A percentile compares a stretch with the other conserved stretches of the same genome.
These are phyloP conservation scores for Hydrotaea cyrtoneurina DNA, from an alignment of 2,888 invertebrate species.

Conservation along the genomic window DNA sequence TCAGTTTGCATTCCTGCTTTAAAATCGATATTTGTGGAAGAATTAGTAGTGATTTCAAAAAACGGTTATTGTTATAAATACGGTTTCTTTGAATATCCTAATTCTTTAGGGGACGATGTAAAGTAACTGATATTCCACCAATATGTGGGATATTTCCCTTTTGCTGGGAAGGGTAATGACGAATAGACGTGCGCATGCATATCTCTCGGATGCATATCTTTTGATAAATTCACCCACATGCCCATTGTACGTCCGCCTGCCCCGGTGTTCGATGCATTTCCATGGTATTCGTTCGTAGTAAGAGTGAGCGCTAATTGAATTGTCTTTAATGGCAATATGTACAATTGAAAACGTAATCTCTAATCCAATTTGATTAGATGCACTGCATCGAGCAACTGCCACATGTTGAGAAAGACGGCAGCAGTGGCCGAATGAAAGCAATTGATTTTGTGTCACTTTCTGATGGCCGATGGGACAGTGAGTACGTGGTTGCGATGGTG, in stretches of 20 bases:
- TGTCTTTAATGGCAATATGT: conserved; percentile 12
- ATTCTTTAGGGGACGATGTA: too few relatives aligned
- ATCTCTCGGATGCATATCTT: neutral
- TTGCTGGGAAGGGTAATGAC: too few relatives aligned
- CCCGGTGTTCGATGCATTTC: neutral
- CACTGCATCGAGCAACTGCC: neutral
- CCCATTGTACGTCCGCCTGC: neutral
- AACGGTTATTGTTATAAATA: too few relatives aligned
- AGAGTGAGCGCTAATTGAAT: conserved; percentile 24
- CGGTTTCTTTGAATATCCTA: too few relatives aligned
- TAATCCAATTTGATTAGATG: conserved; percentile 65
- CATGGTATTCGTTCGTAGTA: neutral
- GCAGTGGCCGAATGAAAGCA: conserved; percentile 25
- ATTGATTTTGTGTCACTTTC: conserved; percentile 71
- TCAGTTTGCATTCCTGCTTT: too few relatives aligned
- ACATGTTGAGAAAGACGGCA: neutral
- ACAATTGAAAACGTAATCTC: conserved; percentile 33
- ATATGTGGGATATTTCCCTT: neutral
- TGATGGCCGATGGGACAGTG: neutral
- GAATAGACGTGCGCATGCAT: too few relatives aligned
- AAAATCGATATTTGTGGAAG: too few relatives aligned
- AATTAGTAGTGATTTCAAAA: too few relatives aligned
- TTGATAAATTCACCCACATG: neutral
- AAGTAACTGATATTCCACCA: neutral
- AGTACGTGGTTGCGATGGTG: neutral